Evolutionary conservation across 35 echinoderm and acorn worm genomes (phyloP), one percentile per base, ranked within the genome.

Genomic region (Nesometra sesokonis): DNA sequence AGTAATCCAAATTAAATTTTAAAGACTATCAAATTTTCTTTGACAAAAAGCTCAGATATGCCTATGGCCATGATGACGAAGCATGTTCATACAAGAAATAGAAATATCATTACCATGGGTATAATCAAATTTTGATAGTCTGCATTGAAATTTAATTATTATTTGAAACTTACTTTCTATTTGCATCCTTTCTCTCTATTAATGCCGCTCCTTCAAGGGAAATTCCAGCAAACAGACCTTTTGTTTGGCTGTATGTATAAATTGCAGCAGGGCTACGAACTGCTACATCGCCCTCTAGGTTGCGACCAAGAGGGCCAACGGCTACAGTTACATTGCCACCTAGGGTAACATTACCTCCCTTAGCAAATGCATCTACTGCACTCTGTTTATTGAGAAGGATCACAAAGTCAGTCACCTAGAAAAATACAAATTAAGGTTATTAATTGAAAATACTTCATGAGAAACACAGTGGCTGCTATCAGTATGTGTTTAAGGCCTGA

Each of bases 371-470:
- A 36, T 83, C 81, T 5, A 83, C 35, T 83, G 81, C 81, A 83
- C 81, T 83, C 81, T 83, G 81, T 9, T 35, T 83, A 29, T 83
- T 83, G 11, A 83, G 36, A 83, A 83, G 17, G 35, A 83, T 37
- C 34, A 83, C 37, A 38, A 83, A 83, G 37, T 83, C 81, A 0
- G 81, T 83, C 81, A 83, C 81, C 81, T 83, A 31, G 38, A 83
- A 83, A 39, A 83, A 67, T 7, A 67, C 9, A 67, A 67, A 67
- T 2, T 67, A 27, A 67, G 21, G 2, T 19, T 3, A 67, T 67
- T 67, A n/a, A n/a, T n/a, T n/a, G n/a, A n/a, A n/a, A n/a, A n/a
- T n/a, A n/a, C n/a, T n/a, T n/a, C n/a, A n/a, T n/a, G n/a, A n/a
- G n/a, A n/a, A n/a, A n/a, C n/a, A n/a, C n/a, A n/a, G n/a, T n/a